A percentile compares a stretch with the other conserved stretches of the same genome.
Evolutionary conservation across 2,797 vertebrate genomes (phyloP).

Genomic region (Sebastes hubbsi): DNA sequence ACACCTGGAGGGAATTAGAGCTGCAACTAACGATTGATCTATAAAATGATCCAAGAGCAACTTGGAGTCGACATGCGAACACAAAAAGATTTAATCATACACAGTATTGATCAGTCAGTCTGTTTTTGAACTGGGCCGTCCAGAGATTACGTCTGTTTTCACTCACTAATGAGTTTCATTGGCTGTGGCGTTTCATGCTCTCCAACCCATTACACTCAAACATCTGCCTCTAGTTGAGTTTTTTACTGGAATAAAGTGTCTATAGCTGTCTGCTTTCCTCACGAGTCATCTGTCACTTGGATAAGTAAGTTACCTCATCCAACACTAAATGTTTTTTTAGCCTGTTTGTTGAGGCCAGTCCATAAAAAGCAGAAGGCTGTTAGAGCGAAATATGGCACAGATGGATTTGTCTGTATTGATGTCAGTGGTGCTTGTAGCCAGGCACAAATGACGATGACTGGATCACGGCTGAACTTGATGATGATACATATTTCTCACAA

Average conservation of each 20-base stretch:
- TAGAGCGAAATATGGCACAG: background rate
- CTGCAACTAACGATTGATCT: no score
- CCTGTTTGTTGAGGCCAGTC: background rate
- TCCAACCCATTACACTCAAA: background rate
- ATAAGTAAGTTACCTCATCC: background rate
- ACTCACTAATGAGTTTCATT: background rate
- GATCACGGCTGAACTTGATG: background rate
- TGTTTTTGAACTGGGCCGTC: background rate
- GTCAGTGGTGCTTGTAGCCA: background rate
- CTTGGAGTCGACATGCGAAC: no score
- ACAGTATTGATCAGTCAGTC: background rate
- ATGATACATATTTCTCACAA: background rate
- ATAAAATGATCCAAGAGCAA: no score
- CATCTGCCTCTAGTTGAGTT: background rate
- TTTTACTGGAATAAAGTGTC: background rate
- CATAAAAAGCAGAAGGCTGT: background rate
- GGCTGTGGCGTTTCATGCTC: background rate
- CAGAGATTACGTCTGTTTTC: background rate
- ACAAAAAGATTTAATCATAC: no score
- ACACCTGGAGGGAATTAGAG: no score
- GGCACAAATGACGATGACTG: conserved; percentile 3
- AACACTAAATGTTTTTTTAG: background rate
- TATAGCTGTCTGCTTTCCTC: background rate
- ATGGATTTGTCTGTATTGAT: conserved; percentile 1
- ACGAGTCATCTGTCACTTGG: background rate